Evolutionary conservation across 2,888 invertebrate species (phyloP), one percentile per base, ranked within the genome.

Genomic region (Athetis lepigone): DNA sequence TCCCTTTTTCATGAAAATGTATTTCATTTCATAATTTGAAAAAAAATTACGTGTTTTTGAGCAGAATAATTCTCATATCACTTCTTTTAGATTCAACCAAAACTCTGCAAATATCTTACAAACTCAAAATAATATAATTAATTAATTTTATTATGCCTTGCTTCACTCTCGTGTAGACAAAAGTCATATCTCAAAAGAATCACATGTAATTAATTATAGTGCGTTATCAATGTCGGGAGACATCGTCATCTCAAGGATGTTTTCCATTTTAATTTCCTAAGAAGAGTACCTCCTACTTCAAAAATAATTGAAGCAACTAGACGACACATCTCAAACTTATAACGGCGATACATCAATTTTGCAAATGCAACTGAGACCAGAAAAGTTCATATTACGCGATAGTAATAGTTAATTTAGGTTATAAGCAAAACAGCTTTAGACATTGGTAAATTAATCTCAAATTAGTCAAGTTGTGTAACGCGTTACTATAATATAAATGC

Each of bases 171-270:
- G 78, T 54, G 27, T 43, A 46, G 82, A 82, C 83, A 66, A 59
- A 80, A 87, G 87, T 87, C 82, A 88, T 84, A 89, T 85, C 88
- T 85, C 87, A 87, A 87, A 85, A 77, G 60, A 88, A 89, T 88
- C 90, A 89, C 90, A 88, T 86, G 75, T 82, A 83, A 79, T 82
- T 82, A 83, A 84, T 77, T 79, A 77, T 77, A 83, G 80, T 79
- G 85, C 80, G 79, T 81, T 70, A 61, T 70, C 67, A 65, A 78
- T 70, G 72, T 70, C 71, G 52, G 62, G 56, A 66, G 73, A 78
- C 71, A 77, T 75, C 63, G 66, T 51, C 54, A 39, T 49, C 54
- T 81, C 70, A 77, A 86, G 85, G 84, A 86, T 87, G 88, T 83
- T 88, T 87, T 83, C 87, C 85, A 64, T 68, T 50, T 11, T 56